Evolutionary conservation across 2,888 invertebrate species (phyloP), one percentile per base, ranked within the genome.

Genomic region (Melinaea marsaeus): DNA sequence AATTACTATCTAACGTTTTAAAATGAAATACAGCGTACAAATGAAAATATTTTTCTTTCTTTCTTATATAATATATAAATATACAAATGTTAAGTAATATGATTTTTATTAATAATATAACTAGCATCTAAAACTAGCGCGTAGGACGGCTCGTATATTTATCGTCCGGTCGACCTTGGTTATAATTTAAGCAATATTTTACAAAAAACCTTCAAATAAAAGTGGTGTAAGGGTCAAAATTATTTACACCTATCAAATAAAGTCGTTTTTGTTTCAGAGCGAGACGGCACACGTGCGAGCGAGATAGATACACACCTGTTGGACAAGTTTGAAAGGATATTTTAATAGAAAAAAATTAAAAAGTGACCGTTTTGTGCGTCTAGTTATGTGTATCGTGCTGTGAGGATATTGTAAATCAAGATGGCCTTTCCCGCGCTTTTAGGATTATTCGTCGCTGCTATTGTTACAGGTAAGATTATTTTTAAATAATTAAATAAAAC

Each of bases 361-460:
- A 73, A 79, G 81, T 82, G 81, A 76, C 78, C 73, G 76, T 75
- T 75, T 78, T 67, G 65, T 71, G 65, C 64, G 79, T 78, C 84
- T 85, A 87, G 86, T 85, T 79, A 87, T 88, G 88, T 82, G 74
- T 75, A 74, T 75, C 78, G 81, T 78, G 74, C 74, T 78, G 79
- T 80, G 80, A 72, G 74, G 74, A 72, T 80, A 78, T 69, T 63
- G 66, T 62, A 64, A 77, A 76, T 77, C 80, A 88, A 88, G 78
- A 89, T 89, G 89, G 85, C 88, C 65, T 69, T 88, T 84, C 82
- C 88, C 88, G 89, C 88, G 73, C 71, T 88, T 84, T 84, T 89
- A 72, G 86, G 85, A 80, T 79, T 88, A 73, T 72, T 88, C 47
- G 69, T 88, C 77, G 83, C 79, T 61, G 79, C 75, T 68, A 66